Conservation (phyloP, 2,888 invertebrate species). For the Hydropsyche betteni region DNA sequence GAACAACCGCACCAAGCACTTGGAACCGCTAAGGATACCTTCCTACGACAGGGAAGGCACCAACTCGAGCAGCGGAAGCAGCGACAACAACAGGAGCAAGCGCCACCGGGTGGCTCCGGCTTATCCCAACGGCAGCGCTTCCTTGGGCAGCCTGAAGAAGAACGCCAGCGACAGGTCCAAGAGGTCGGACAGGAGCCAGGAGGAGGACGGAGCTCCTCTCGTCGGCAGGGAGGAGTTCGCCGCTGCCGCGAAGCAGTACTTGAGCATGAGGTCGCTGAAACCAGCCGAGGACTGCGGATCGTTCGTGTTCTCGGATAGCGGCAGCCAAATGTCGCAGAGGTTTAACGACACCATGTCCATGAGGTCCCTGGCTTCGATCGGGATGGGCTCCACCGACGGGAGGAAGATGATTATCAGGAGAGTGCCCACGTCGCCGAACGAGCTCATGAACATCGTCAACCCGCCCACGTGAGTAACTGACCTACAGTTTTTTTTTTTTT, state of each 20-base stretch:
- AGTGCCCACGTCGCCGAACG: slow-evolving; percentile 86
- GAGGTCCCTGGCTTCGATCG: slow-evolving; percentile 83
- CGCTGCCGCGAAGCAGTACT: slow-evolving; percentile 63
- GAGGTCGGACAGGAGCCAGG: background rate
- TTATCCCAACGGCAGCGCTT: slow-evolving; percentile 31
- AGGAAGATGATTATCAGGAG: slow-evolving; percentile 84
- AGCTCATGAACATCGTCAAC: slow-evolving; percentile 85
- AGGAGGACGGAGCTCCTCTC: slow-evolving; percentile 47
- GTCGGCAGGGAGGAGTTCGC: slow-evolving; percentile 57
- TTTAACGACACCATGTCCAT: slow-evolving; percentile 77
- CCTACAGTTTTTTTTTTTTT: no score
- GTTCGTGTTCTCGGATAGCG: slow-evolving; percentile 70
- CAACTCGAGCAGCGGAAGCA: slow-evolving; percentile 36
- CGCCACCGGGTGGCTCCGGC: slow-evolving; percentile 20
- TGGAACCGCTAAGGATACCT: slow-evolving; percentile 41
- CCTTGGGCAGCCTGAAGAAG: slow-evolving; percentile 34
- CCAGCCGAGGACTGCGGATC: slow-evolving; percentile 63
- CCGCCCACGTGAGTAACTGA: slow-evolving; percentile 78
- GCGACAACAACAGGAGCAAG: slow-evolving; percentile 38
- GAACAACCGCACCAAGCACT: slow-evolving; percentile 47
- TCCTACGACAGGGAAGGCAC: slow-evolving; percentile 11
- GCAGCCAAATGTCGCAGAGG: slow-evolving; percentile 63
- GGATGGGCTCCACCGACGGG: slow-evolving; percentile 90
- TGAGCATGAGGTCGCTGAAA: slow-evolving; percentile 52
- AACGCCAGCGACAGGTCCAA: slow-evolving; percentile 39